These are phyloP conservation scores for Megamerina dolium DNA, from an alignment of 2,888 invertebrate species.

Conservation along the genomic window DNA sequence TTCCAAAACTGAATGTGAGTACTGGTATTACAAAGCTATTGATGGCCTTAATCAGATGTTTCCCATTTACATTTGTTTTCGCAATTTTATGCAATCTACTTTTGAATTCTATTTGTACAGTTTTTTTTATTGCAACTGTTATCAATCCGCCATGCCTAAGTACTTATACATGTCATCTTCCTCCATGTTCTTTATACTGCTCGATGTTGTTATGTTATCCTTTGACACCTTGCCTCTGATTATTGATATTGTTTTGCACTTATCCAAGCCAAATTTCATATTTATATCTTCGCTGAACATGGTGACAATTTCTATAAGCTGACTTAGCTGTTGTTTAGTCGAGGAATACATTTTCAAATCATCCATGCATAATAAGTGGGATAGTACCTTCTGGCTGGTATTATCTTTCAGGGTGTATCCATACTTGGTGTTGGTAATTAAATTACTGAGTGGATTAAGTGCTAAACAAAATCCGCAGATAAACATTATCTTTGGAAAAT, in stretches of 20 bases:
- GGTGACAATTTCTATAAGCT: conserved; percentile 10
- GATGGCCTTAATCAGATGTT: conserved; percentile 9
- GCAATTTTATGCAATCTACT: conserved; percentile 7
- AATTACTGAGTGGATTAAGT: conserved; percentile 13
- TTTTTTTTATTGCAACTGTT: conserved; percentile 4
- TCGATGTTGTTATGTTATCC: conserved; percentile 2
- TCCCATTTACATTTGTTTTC: conserved; percentile 5
- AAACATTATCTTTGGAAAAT: conserved; percentile 15
- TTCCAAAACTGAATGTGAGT: conserved; percentile 7
- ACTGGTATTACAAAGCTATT: conserved; percentile 11
- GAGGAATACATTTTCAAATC: conserved; percentile 13
- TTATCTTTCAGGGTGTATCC: conserved; percentile 7
- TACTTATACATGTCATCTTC: conserved; percentile 11
- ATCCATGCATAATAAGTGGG: conserved; percentile 14
- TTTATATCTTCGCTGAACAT: conserved; percentile 12
- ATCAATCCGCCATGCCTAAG: conserved; percentile 5
- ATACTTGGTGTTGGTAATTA: conserved; percentile 5
- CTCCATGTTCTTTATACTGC: conserved; percentile 14
- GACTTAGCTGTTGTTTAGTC: conserved; percentile 4
- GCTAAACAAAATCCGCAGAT: conserved; percentile 12
- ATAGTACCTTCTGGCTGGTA: conserved; percentile 1
- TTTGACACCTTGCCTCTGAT: conserved; percentile 8
- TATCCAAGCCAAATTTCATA: conserved; percentile 15
- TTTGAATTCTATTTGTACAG: conserved; percentile 9
- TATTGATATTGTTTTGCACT: conserved; percentile 12